Conservation (phyloP, 2,113 vertebrate species). For the Eurystomus gularis region DNA sequence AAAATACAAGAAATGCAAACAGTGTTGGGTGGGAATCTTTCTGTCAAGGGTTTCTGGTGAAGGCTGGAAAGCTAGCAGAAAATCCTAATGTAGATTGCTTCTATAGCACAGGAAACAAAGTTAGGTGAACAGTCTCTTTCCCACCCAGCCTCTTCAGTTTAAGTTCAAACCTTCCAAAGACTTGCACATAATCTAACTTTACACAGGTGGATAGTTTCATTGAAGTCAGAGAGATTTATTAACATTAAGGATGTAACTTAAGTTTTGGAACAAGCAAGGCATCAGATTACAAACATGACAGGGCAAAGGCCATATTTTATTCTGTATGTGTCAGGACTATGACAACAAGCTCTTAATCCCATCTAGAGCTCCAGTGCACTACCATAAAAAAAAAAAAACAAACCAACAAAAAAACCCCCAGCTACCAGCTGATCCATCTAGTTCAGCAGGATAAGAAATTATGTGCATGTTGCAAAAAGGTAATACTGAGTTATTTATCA, state of each 20-base stretch:
- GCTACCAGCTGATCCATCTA: conserved; percentile 33
- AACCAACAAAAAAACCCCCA: no score
- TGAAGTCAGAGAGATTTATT: conserved; percentile 58
- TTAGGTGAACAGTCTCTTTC: not conserved
- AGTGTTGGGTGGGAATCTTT: not conserved
- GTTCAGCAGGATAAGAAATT: conserved; percentile 23
- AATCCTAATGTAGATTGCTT: not conserved
- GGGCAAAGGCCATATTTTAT: conserved; percentile 44
- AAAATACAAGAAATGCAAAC: not conserved
- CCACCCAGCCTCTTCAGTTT: not conserved
- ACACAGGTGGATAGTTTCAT: conserved; percentile 44
- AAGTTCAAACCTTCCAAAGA: conserved; percentile 13
- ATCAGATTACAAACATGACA: conserved; percentile 47
- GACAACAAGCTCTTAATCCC: conserved; percentile 56
- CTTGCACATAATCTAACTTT: conserved; percentile 25
- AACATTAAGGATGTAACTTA: not conserved
- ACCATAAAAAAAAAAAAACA: conserved; percentile 48
- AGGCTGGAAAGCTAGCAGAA: not conserved
- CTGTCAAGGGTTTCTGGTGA: not conserved
- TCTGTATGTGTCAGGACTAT: conserved; percentile 36
- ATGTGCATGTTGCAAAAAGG: not conserved
- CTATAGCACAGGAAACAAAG: not conserved
- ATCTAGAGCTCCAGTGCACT: not conserved
- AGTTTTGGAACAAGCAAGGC: conserved; percentile 41
- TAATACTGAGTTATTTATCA: conserved; percentile 22